These are phyloP conservation scores for Cephalopterus ornatus DNA, from an alignment of 2,113 vertebrate genomes.

Conservation along the genomic window DNA sequence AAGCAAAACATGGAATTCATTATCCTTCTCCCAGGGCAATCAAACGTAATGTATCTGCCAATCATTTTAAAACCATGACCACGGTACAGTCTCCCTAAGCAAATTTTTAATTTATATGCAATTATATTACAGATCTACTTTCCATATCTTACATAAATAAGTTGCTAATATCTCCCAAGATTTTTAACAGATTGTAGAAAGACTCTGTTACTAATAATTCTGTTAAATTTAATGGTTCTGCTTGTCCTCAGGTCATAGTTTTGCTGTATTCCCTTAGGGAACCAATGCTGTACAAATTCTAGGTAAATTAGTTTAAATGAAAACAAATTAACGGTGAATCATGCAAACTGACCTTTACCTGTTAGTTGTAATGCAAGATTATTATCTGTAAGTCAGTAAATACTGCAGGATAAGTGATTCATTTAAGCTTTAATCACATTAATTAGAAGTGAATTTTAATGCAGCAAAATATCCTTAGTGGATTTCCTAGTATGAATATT, in stretches of 20 bases:
- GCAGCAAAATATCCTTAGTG: neutral
- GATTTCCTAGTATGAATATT: neutral
- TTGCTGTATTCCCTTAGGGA: neutral
- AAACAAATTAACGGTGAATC: conserved; percentile 44
- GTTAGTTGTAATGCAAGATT: conserved; percentile 11
- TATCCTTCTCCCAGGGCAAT: conserved; percentile 1
- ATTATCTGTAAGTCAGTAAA: conserved; percentile 28
- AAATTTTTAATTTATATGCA: conserved; percentile 30
- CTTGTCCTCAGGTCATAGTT: conserved; percentile 5
- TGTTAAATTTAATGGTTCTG: neutral
- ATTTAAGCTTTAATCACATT: conserved; percentile 8
- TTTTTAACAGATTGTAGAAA: neutral
- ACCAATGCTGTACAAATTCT: neutral
- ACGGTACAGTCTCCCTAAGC: neutral
- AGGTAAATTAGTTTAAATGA: conserved; percentile 46
- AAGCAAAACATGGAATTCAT: conserved; percentile 41
- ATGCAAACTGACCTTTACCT: conserved; percentile 37
- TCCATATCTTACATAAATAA: conserved; percentile 21
- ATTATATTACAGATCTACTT: conserved; percentile 1
- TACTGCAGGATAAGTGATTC: conserved; percentile 12
- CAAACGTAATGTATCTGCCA: conserved; percentile 34
- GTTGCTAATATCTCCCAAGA: neutral
- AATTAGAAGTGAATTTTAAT: neutral
- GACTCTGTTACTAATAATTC: neutral
- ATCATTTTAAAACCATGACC: conserved; percentile 34